phyloP scores from a whole-genome alignment of 2,797 vertebrate genomes.

The Dromococcyx pavoninus region DNA sequence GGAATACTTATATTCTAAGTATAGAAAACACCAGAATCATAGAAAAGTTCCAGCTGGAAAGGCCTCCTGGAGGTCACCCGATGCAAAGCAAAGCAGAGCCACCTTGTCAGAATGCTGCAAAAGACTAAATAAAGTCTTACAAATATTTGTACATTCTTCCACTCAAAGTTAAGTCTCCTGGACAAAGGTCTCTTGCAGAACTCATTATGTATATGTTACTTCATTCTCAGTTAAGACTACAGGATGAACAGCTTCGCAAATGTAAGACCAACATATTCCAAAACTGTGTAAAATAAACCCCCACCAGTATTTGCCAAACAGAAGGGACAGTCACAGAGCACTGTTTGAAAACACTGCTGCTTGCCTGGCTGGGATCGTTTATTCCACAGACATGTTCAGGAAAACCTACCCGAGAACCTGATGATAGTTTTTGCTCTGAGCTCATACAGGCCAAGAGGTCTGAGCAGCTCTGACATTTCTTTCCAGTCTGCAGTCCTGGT shows the following conservation, averaged over 20 bases:
- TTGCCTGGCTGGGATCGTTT: not conserved
- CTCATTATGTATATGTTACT: accelerated
- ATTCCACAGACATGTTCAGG: not conserved
- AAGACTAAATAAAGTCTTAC: not conserved
- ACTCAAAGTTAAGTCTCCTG: not conserved
- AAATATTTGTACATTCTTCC: accelerated
- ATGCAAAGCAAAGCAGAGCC: not conserved
- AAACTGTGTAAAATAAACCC: not conserved
- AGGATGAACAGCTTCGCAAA: not conserved
- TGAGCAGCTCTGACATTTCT: constrained; percentile 86
- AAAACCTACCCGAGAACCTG: constrained; percentile 89
- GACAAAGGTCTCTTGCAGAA: not conserved
- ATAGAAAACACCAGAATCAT: not conserved
- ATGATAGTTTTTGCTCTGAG: constrained; percentile 90
- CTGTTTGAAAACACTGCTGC: accelerated
- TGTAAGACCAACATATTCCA: not conserved
- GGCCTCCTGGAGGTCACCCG: not conserved
- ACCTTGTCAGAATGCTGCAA: not conserved
- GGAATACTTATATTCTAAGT: not conserved
- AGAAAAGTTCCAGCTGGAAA: not conserved
- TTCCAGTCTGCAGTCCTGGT: constrained; percentile 87
- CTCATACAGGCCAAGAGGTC: constrained; percentile 89
- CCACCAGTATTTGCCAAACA: not conserved
- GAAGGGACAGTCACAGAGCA: not conserved
- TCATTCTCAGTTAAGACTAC: not conserved